These are phyloP conservation scores for Cheirogaleus medius DNA, from an alignment of 2,113 vertebrate species.

Conservation along the genomic window DNA sequence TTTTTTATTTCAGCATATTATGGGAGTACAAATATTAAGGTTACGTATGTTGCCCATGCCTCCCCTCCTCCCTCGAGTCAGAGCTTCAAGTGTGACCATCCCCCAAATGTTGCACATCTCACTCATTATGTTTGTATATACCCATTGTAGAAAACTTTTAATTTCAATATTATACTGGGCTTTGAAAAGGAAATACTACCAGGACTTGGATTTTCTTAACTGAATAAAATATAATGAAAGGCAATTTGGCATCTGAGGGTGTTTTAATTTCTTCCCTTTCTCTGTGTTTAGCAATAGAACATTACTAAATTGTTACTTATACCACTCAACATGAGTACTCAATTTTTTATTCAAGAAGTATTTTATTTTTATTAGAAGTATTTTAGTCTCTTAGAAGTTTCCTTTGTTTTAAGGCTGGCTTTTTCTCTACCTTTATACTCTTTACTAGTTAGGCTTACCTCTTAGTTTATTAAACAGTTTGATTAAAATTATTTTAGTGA, in stretches of 20 bases:
- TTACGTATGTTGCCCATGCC: no score
- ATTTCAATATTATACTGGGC: not conserved
- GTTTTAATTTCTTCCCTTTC: not conserved
- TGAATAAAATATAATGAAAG: not conserved
- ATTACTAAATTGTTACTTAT: not conserved
- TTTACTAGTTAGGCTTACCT: slow-evolving; percentile 13
- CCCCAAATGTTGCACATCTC: no score
- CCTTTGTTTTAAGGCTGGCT: not conserved
- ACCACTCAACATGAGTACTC: not conserved
- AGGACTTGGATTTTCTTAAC: not conserved
- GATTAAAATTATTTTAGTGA: slow-evolving; percentile 16
- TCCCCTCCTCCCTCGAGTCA: no score
- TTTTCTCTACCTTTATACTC: not conserved
- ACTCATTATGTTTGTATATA: no score
- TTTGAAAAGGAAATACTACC: slow-evolving; percentile 2
- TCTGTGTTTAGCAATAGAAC: not conserved
- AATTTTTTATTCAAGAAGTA: not conserved
- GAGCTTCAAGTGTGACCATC: no score
- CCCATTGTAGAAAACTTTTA: not conserved
- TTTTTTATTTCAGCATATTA: no score
- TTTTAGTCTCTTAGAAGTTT: not conserved
- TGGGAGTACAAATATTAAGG: no score
- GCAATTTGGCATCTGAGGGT: not conserved
- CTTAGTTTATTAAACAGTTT: not conserved
- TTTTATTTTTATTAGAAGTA: not conserved